Percentiles rank a stretch among this genome's conserved stretches.
These are phyloP conservation scores for Anhinga rufa DNA, from an alignment of 2,113 vertebrate genomes.

Conservation along the genomic window DNA sequence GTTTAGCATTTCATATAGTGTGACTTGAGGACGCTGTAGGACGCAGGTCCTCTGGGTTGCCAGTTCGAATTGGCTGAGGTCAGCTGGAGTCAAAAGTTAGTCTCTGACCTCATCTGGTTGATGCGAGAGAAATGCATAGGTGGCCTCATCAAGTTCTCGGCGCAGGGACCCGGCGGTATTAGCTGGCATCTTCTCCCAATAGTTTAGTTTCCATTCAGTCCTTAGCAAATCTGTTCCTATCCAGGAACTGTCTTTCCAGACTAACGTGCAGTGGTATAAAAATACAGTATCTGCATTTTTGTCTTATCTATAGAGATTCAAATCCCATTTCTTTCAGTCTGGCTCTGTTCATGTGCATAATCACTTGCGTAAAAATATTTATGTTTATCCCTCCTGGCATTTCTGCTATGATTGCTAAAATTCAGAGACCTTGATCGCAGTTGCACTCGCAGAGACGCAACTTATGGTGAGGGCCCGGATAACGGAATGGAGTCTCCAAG, in stretches of 20 bases:
- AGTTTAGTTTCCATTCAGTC: not conserved
- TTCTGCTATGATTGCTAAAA: not conserved
- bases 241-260: not conserved
- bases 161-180: not conserved
- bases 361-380: not conserved
- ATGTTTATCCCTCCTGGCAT: not conserved
- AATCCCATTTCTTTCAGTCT: not conserved
- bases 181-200: not conserved
- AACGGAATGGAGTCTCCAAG: not conserved
- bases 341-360: not conserved
- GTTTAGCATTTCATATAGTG: not conserved
- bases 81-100: conserved; percentile 28
- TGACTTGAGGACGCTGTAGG: not conserved
- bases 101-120: conserved; percentile 35
- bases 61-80: not conserved
- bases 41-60: rapidly evolving
- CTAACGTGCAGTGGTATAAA: not conserved
- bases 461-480: not conserved
- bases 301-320: not conserved
- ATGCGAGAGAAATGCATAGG: conserved; percentile 24
- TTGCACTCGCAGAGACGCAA: not conserved
- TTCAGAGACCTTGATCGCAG: not conserved
- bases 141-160: not conserved
- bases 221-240: not conserved
- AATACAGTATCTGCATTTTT: not conserved